phyloP scores from a whole-genome alignment of 2,797 vertebrate genomes.

The Orestias chungarensis region DNA sequence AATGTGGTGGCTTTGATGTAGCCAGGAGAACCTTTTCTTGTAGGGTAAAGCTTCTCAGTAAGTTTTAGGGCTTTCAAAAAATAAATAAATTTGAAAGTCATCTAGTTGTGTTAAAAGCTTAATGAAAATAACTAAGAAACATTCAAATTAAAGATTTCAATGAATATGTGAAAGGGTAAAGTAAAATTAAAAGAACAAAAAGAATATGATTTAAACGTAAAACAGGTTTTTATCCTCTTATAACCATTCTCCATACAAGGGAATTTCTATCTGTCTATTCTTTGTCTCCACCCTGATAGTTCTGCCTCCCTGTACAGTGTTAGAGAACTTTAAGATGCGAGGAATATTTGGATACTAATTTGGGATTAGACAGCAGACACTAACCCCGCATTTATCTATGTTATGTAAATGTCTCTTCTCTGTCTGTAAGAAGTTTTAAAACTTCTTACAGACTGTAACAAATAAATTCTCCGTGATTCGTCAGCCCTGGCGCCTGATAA shows the following conservation, averaged over 20 bases:
- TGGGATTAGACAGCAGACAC: constrained; percentile 57
- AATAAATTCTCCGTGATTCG: constrained; percentile 66
- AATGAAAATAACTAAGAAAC: neutral
- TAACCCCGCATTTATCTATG: constrained; percentile 50
- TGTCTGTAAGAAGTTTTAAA: constrained; percentile 47
- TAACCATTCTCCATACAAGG: neutral
- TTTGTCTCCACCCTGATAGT: constrained; percentile 12
- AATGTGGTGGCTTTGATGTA: constrained; percentile 1
- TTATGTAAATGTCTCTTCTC: constrained; percentile 57
- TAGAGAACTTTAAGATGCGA: constrained; percentile 28
- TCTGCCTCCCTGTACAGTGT: constrained; percentile 28
- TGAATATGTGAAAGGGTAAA: neutral
- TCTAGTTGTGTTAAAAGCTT: neutral
- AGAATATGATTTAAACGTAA: neutral
- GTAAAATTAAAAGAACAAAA: neutral
- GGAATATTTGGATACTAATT: constrained; percentile 67
- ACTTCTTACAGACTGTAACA: constrained; percentile 55
- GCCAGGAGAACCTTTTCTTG: constrained; percentile 8
- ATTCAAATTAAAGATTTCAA: neutral
- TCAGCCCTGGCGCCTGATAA: constrained; percentile 73
- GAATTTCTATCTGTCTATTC: constrained; percentile 16
- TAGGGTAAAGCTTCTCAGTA: neutral
- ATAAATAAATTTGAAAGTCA: neutral
- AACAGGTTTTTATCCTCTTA: neutral
- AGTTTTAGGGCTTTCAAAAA: constrained; percentile 7